phyloP scores from a whole-genome alignment of 2,888 invertebrate genomes.

The Cantharis rustica region DNA sequence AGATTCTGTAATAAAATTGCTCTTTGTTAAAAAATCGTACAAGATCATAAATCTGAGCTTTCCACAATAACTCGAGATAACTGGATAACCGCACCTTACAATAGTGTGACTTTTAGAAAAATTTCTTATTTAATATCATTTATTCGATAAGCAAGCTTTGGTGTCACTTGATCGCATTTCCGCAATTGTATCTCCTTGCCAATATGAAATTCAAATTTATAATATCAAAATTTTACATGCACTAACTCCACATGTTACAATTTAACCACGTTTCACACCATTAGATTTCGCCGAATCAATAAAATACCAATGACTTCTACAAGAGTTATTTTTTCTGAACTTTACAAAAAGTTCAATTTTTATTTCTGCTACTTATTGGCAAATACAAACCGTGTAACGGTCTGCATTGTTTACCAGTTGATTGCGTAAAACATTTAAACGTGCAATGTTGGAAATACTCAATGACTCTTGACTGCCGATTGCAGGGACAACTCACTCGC shows the following conservation, averaged over 20 bases:
- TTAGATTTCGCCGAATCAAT: not conserved
- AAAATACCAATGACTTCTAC: not conserved
- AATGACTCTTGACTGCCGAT: no score
- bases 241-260: not conserved
- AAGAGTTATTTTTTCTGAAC: not conserved
- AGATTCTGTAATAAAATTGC: not conserved
- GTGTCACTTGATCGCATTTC: not conserved
- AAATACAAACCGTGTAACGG: no score
- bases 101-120: not conserved
- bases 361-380: no score
- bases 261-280: not conserved
- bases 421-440: no score
- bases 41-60: not conserved
- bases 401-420: no score
- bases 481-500: no score
- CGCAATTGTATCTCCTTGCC: not conserved
- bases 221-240: not conserved
- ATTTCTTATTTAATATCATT: not conserved
- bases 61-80: not conserved
- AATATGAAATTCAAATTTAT: not conserved
- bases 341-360: no score
- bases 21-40: not conserved
- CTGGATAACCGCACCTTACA: not conserved
- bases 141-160: not conserved
- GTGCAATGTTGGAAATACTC: no score